phyloP scores from a whole-genome alignment of 2,888 invertebrate genomes.

The Carterocephalus palaemon region DNA sequence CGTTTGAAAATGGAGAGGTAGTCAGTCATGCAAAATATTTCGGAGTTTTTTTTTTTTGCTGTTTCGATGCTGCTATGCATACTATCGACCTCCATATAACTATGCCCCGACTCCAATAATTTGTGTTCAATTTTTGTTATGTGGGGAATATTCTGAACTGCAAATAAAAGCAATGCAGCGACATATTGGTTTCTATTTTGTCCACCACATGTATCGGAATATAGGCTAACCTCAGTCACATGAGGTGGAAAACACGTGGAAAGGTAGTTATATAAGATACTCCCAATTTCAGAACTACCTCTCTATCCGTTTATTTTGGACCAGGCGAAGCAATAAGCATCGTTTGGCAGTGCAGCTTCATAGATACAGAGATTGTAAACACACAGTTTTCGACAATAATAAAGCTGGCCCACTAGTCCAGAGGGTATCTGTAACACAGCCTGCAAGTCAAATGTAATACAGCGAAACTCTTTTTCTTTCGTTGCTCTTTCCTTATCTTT shows the following conservation, averaged over 20 bases:
- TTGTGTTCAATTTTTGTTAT: constrained; percentile 11
- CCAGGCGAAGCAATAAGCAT: constrained; percentile 17
- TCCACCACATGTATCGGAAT: constrained; percentile 12
- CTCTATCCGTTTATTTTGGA: constrained; percentile 16
- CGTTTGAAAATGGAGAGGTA: not conserved
- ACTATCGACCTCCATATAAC: constrained; percentile 1
- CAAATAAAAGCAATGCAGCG: constrained; percentile 3
- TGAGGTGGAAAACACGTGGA: constrained; percentile 1
- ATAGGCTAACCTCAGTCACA: constrained; percentile 1
- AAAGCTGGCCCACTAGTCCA: too few relatives aligned
- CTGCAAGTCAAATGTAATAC: too few relatives aligned
- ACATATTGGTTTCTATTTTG: constrained; percentile 20
- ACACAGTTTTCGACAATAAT: too few relatives aligned
- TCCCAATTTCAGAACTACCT: constrained; percentile 16
- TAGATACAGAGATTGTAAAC: too few relatives aligned
- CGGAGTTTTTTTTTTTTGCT: constrained; percentile 2
- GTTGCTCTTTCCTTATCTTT: too few relatives aligned
- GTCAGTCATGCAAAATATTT: not conserved
- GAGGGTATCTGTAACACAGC: too few relatives aligned
- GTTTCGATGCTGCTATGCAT: constrained; percentile 4
- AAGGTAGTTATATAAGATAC: constrained; percentile 10
- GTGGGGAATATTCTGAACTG: too few relatives aligned
- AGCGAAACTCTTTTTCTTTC: too few relatives aligned
- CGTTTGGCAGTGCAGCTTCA: constrained; percentile 15
- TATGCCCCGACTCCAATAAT: constrained; percentile 12